Evolutionary conservation across 2,888 invertebrate species (phyloP).

Genomic region (Platerodrilus igneus): DNA sequence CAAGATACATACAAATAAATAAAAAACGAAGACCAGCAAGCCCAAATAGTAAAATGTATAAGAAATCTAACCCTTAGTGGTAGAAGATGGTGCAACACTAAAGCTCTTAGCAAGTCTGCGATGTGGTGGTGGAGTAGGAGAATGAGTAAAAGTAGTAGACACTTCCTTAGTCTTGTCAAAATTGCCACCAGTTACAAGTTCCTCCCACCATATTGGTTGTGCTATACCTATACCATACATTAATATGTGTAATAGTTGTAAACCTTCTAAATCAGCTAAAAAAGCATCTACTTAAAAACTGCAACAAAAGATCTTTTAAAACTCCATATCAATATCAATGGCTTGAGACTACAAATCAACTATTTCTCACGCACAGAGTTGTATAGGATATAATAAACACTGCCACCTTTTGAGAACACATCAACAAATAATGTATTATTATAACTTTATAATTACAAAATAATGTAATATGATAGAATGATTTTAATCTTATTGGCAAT

Average conservation of each 20-base stretch:
- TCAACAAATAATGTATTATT: too few species aligned
- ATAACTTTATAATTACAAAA: too few species aligned
- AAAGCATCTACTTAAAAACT: not conserved
- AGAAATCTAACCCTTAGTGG: slow-evolving; percentile 53
- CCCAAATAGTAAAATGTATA: slow-evolving; percentile 1
- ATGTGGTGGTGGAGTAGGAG: slow-evolving; percentile 80
- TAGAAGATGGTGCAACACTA: slow-evolving; percentile 75
- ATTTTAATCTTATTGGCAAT: too few species aligned
- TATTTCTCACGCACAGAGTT: too few species aligned
- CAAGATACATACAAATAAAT: not conserved
- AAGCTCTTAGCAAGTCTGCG: slow-evolving; percentile 88
- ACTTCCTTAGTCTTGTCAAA: slow-evolving; percentile 45
- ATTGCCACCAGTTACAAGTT: slow-evolving; percentile 46
- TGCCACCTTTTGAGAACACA: too few species aligned
- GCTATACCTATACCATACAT: slow-evolving; percentile 48
- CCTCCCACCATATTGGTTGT: slow-evolving; percentile 51
- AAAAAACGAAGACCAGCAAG: not conserved
- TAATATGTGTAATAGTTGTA: too few species aligned
- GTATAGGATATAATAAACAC: too few species aligned
- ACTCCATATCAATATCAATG: not conserved
- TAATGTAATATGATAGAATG: too few species aligned
- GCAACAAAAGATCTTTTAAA: not conserved
- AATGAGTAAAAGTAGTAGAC: slow-evolving; percentile 53
- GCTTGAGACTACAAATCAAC: not conserved
- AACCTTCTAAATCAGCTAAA: too few species aligned